A percentile compares a stretch with the other conserved stretches of the same genome.
These are phyloP conservation scores for Nyctalus aviator DNA, from an alignment of 2,797 vertebrate species.

Conservation along the genomic window DNA sequence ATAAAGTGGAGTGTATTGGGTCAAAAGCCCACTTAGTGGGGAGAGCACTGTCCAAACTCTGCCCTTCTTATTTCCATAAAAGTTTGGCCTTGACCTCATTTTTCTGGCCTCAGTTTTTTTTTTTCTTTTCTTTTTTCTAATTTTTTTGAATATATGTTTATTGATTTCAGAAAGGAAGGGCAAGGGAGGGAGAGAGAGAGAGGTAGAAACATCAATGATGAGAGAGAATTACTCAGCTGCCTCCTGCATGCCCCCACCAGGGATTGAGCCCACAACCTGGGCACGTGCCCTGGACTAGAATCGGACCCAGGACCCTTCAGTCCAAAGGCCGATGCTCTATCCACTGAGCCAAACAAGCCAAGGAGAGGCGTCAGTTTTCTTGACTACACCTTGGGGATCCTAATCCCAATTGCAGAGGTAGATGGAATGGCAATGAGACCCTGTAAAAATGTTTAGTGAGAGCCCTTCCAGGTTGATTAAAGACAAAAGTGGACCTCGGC, in stretches of 20 bases:
- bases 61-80: not conserved
- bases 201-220: too few relatives aligned
- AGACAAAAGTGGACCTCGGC: not conserved
- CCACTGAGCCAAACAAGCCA: too few relatives aligned
- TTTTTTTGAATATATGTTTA: too few relatives aligned
- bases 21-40: too few relatives aligned
- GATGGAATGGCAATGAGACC: not conserved
- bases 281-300: too few relatives aligned
- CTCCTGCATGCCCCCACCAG: too few relatives aligned
- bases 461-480: not conserved
- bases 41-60: not conserved
- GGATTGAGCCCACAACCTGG: too few relatives aligned
- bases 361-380: not conserved
- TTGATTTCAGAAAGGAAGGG: too few relatives aligned
- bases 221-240: too few relatives aligned
- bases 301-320: too few relatives aligned
- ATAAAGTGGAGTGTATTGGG: not conserved
- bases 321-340: too few relatives aligned
- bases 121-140: slow-evolving; percentile 33
- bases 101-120: not conserved
- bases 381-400: not conserved
- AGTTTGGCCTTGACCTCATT: not conserved
- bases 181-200: too few relatives aligned
- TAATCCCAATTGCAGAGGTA: not conserved
- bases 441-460: not conserved